Percentiles rank a stretch among this genome's conserved stretches.
These are phyloP conservation scores for Ctenomys sociabilis DNA, from an alignment of 2,113 vertebrate genomes.

Conservation along the genomic window DNA sequence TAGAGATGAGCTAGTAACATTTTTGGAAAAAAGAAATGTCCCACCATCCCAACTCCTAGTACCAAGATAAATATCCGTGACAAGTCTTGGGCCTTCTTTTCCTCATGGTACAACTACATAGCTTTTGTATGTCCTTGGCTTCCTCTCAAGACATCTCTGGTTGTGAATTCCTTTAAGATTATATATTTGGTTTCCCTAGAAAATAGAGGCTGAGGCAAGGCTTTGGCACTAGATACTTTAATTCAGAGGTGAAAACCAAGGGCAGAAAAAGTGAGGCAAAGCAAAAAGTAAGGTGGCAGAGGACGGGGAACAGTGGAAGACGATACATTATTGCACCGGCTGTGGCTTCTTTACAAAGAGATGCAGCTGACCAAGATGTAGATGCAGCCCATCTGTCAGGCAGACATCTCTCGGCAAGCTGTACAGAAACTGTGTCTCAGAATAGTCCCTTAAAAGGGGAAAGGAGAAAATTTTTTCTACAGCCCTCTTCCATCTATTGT, in stretches of 20 bases:
- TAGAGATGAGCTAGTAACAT: background rate
- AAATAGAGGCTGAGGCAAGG: constrained; percentile 37
- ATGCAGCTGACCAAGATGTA: background rate
- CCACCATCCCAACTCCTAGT: background rate
- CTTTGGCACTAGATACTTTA: background rate
- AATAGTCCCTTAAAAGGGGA: background rate
- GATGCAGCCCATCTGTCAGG: background rate
- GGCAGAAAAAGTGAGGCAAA: background rate
- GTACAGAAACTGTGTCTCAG: background rate
- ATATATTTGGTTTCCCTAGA: constrained; percentile 48
- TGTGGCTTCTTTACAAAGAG: background rate
- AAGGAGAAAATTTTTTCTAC: constrained; percentile 1
- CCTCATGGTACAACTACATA: background rate
- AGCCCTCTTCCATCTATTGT: background rate
- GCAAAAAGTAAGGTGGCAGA: background rate
- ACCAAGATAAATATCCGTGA: background rate
- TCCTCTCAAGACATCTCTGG: background rate
- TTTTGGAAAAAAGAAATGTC: background rate
- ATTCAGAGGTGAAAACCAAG: constrained; percentile 24
- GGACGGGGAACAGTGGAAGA: background rate
- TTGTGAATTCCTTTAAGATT: constrained; percentile 42
- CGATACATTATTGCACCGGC: background rate
- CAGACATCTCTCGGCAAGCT: background rate
- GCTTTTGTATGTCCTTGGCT: constrained; percentile 5
- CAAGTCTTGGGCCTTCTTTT: background rate